Evolutionary conservation across 1,140 invertebrate genomes (phyloP), one percentile per base, ranked within the genome.

Genomic region (Drosophila nannoptera): DNA sequence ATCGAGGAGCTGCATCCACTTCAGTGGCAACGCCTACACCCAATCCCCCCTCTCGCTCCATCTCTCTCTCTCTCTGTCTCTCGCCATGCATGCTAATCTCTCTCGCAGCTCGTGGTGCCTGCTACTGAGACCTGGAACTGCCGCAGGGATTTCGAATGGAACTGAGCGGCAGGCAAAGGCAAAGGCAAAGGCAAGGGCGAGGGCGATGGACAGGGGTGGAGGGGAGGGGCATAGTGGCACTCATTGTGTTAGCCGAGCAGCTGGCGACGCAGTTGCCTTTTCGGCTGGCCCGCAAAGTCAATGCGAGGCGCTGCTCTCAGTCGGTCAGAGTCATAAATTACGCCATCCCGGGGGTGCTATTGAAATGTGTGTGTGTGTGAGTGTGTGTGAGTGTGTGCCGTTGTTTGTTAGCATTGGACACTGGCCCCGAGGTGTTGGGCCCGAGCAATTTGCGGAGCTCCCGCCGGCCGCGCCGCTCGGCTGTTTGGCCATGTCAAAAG

Each of bases 321-420:
- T 84, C 76, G 80, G 80, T 80, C 80, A 71, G 77, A 84, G 77
- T 72, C 81, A 84, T 84, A 84, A 84, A 84, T 84, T 86, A 84
- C 77, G 70, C 73, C 81, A 84, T 84, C 81, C 81, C 81, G 38
- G 62, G 81, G 81, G 81, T 86, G 81, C 81, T 84, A 84, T 84
- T 86, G 77, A 80, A 72, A 81, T 72, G 63, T 69, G 71, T 74
- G 33, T 71, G 35, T 63, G 45, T 62, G 46, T 59, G 16, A 38
- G 31, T 60, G 42, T 53, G 40, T 33, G 12, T 32, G 36, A 31
- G 11, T 50, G 31, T 48, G 22, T 50, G 65, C 16, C 53, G 48
- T 54, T 80, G 66, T 69, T 68, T 73, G 70, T 73, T 59, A 66
- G 65, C 67, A 43, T 70, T 58, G 64, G 50, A 52, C 64, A 58